Evolutionary conservation across 2,113 vertebrate species (phyloP).

Genomic region (Centropus bengalensis): DNA sequence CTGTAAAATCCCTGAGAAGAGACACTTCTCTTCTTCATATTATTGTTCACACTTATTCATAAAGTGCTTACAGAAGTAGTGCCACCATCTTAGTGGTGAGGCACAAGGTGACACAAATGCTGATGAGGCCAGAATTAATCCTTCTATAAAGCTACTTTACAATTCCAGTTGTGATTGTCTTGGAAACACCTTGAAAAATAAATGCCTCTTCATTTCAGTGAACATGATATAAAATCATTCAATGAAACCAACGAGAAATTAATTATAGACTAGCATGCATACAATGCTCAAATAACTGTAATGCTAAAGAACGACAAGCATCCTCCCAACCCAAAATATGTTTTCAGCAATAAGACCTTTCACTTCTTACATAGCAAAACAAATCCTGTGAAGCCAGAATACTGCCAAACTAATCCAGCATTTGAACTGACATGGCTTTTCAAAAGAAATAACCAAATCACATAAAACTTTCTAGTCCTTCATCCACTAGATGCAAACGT

Average conservation of each 20-base stretch:
- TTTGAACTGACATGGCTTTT: background rate
- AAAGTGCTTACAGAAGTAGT: rapidly evolving
- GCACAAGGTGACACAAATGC: background rate
- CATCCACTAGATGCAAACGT: background rate
- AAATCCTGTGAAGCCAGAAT: background rate
- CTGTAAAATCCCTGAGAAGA: background rate
- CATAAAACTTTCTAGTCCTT: background rate
- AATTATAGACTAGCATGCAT: background rate
- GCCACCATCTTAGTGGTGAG: background rate
- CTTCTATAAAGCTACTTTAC: background rate
- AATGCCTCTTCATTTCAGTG: background rate
- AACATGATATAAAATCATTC: background rate
- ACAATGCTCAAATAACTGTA: background rate
- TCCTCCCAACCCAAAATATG: background rate
- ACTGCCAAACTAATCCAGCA: background rate
- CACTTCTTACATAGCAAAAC: background rate
- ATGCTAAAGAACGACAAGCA: background rate
- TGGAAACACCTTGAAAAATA: background rate
- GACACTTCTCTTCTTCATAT: too few relatives aligned
- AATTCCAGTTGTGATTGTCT: background rate
- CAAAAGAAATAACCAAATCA: background rate
- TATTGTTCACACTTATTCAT: too few relatives aligned
- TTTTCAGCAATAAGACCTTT: background rate
- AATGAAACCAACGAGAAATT: background rate
- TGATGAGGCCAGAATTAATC: background rate